phyloP scores from a whole-genome alignment of 2,888 invertebrate genomes.

The Leptinotarsa juncta region DNA sequence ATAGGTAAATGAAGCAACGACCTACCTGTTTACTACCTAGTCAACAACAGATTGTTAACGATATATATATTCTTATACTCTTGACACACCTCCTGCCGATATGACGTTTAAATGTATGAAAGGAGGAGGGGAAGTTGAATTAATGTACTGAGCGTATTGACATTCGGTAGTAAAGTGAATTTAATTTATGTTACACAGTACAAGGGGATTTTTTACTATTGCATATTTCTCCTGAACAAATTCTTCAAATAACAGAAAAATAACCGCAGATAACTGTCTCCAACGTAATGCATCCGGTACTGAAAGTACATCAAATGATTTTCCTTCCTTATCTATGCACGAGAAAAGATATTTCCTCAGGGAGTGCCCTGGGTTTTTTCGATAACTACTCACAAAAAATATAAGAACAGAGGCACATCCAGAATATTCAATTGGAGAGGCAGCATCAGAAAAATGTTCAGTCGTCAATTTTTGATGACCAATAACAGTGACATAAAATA shows the following conservation, averaged over 20 bases:
- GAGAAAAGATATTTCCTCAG: too few relatives aligned
- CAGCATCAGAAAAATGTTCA: too few relatives aligned
- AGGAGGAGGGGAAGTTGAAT: background rate
- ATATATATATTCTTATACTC: background rate
- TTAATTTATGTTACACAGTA: background rate
- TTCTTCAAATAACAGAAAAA: conserved; percentile 10
- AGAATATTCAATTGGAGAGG: too few relatives aligned
- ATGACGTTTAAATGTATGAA: background rate
- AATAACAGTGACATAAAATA: too few relatives aligned
- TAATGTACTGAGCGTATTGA: background rate
- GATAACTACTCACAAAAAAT: background rate
- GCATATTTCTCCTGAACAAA: background rate
- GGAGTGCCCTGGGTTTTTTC: background rate
- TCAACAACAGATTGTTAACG: background rate
- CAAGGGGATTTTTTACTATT: background rate
- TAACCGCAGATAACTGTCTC: conserved; percentile 8
- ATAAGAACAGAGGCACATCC: too few relatives aligned
- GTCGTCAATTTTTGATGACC: too few relatives aligned
- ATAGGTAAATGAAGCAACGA: background rate
- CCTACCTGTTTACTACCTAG: background rate
- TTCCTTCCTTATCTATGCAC: background rate
- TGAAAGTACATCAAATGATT: background rate
- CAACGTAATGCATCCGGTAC: background rate
- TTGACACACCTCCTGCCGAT: conserved; percentile 11
- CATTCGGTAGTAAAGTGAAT: background rate